Percentiles rank a stretch among this genome's conserved stretches.
Conservation (phyloP, 1,140 invertebrate genomes). For the Musca vetustissima region DNA sequence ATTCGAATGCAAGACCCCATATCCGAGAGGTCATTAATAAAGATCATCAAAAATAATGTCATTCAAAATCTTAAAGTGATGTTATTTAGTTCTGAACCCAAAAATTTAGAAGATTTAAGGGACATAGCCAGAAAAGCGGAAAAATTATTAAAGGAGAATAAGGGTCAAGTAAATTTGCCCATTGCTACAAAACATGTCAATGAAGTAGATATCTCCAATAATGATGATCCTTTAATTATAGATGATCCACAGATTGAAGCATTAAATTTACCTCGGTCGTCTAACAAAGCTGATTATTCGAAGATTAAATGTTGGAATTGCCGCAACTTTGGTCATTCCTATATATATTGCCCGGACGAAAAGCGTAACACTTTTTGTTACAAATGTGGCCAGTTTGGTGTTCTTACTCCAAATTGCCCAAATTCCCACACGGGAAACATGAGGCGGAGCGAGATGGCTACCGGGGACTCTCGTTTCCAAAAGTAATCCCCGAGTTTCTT, state of each 20-base stretch:
- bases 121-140: not conserved
- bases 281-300: not conserved
- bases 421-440: not conserved
- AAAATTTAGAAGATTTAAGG: not conserved
- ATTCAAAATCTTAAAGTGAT: not conserved
- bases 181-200: not conserved
- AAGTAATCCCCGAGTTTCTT: not conserved
- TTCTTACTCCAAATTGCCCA: not conserved
- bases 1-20: not conserved
- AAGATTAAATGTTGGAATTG: conserved; percentile 6
- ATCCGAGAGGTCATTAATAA: not conserved
- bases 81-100: not conserved
- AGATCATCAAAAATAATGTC: not conserved
- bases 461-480: not conserved
- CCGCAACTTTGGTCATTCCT: not conserved
- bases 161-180: not conserved
- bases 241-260: not conserved
- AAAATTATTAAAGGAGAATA: not conserved
- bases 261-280: not conserved
- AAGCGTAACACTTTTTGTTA: not conserved
- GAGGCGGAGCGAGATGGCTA: not conserved
- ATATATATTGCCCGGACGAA: not conserved
- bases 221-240: not conserved
- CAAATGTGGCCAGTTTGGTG: not conserved
- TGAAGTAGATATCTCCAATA: not conserved